Percentiles rank a stretch among this genome's conserved stretches.
phyloP scores from a whole-genome alignment of 2,797 vertebrate species.

The Cyprinodon diabolis region DNA sequence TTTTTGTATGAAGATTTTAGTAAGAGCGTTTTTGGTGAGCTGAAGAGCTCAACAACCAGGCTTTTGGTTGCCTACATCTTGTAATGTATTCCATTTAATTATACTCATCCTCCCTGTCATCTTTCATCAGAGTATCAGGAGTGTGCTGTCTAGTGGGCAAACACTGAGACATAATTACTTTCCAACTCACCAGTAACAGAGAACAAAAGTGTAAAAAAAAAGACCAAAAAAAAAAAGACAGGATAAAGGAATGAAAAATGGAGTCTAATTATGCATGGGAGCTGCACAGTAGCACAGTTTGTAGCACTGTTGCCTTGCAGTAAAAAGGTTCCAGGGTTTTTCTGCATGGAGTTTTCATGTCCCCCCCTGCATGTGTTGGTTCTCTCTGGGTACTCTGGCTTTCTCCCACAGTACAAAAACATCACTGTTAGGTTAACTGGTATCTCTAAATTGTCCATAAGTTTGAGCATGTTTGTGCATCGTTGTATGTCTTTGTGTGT shows the following conservation, averaged over 20 bases:
- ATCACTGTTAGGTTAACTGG: too few relatives aligned
- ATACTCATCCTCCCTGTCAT: constrained; percentile 65
- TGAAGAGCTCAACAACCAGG: constrained; percentile 40
- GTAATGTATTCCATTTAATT: constrained; percentile 75
- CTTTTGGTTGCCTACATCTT: constrained; percentile 32
- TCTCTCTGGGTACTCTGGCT: too few relatives aligned
- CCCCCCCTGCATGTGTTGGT: too few relatives aligned
- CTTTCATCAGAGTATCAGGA: constrained; percentile 74
- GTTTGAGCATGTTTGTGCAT: too few relatives aligned
- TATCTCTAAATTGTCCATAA: too few relatives aligned
- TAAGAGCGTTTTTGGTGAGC: constrained; percentile 13
- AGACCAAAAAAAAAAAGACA: constrained; percentile 12
- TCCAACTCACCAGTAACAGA: constrained; percentile 53
- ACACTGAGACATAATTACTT: constrained; percentile 74
- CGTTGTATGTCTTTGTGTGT: too few relatives aligned
- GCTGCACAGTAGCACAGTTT: too few relatives aligned
- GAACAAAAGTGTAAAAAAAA: constrained; percentile 32
- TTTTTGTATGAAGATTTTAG: constrained; percentile 21
- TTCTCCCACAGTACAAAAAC: too few relatives aligned
- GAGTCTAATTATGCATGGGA: constrained; percentile 65
- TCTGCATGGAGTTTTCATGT: too few relatives aligned
- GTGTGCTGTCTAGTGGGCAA: constrained; percentile 61
- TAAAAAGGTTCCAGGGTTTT: too few relatives aligned
- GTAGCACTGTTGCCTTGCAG: too few relatives aligned
- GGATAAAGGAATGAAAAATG: constrained; percentile 65